phyloP scores from a whole-genome alignment of 1,140 invertebrate genomes.

The Brachionus koreanus region DNA sequence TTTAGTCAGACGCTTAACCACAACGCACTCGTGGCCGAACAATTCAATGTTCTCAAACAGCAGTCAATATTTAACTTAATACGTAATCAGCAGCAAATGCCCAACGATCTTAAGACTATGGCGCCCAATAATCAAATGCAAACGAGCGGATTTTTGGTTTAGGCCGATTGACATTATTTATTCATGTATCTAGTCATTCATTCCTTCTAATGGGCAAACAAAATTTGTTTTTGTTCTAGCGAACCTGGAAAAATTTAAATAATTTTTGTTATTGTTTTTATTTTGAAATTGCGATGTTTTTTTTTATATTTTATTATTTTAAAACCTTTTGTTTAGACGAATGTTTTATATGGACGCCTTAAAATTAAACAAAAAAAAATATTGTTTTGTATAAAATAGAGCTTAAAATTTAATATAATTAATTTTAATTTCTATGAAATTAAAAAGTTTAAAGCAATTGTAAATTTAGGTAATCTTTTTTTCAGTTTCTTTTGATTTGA shows the following conservation, averaged over 20 bases:
- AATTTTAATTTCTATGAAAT: not conserved
- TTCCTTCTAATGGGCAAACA: not conserved
- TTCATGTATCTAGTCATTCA: slow-evolving; percentile 32
- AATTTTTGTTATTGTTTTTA: slow-evolving; percentile 15
- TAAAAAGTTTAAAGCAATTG: not conserved
- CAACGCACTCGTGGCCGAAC: not conserved
- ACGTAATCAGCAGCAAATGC: not conserved
- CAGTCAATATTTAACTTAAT: slow-evolving; percentile 26
- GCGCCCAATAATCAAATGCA: not conserved
- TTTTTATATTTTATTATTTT: slow-evolving; percentile 13
- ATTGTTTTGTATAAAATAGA: slow-evolving; percentile 5
- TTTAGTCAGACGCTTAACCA: not conserved
- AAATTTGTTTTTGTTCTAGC: not conserved
- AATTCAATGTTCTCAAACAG: slow-evolving; percentile 15
- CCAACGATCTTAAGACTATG: not conserved
- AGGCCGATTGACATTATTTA: not conserved
- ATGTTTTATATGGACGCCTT: slow-evolving; percentile 18
- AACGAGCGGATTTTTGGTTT: slow-evolving; percentile 32
- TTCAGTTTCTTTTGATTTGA: not conserved
- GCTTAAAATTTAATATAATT: not conserved
- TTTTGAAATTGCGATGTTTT: not conserved
- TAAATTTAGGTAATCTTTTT: not conserved
- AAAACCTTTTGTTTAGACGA: slow-evolving; percentile 2
- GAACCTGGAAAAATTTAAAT: not conserved
- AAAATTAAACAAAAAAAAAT: not conserved